Evolutionary conservation across 2,113 vertebrate genomes (phyloP).

Genomic region (Prochilodus magdalenae): DNA sequence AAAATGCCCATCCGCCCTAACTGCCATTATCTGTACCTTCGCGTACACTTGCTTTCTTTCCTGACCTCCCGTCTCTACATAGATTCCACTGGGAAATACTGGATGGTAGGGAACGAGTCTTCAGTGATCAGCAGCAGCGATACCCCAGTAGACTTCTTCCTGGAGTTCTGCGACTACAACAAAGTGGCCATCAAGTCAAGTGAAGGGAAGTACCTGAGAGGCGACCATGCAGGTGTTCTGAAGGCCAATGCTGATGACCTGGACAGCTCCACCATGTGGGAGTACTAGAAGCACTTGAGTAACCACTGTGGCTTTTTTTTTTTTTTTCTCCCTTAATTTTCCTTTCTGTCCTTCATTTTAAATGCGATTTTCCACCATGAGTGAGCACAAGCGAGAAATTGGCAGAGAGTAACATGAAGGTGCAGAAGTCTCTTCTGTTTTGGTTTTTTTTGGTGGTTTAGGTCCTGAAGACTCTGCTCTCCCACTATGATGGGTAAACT

Average conservation of each 20-base stretch:
- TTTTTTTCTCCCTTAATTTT: conserved; percentile 23
- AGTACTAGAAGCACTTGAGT: conserved; percentile 85
- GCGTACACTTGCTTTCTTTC: too few species aligned
- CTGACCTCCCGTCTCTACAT: conserved; percentile 1
- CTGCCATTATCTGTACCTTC: too few species aligned
- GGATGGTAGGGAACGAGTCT: conserved; percentile 91
- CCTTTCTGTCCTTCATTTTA: conserved; percentile 40
- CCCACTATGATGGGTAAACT: conserved; percentile 28
- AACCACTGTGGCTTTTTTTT: conserved; percentile 56
- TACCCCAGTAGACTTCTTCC: conserved; percentile 90
- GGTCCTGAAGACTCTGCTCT: conserved; percentile 9
- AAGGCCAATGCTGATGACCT: conserved; percentile 91
- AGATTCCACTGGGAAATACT: conserved; percentile 98
- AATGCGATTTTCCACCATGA: conserved; percentile 43
- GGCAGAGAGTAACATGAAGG: conserved; percentile 42
- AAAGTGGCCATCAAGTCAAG: conserved; percentile 91
- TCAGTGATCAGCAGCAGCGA: conserved; percentile 96
- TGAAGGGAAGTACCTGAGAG: conserved; percentile 92
- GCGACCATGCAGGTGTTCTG: conserved; percentile 95
- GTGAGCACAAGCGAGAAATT: conserved; percentile 51
- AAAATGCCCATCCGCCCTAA: too few species aligned
- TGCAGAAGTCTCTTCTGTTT: background rate
- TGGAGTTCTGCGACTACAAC: conserved; percentile 98
- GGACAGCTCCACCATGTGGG: conserved; percentile 93
- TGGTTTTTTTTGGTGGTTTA: conserved; percentile 9